A percentile compares a stretch with the other conserved stretches of the same genome.
These are phyloP conservation scores for Lepilemur septentrionalis DNA, from an alignment of 2,797 vertebrate genomes.

Conservation along the genomic window DNA sequence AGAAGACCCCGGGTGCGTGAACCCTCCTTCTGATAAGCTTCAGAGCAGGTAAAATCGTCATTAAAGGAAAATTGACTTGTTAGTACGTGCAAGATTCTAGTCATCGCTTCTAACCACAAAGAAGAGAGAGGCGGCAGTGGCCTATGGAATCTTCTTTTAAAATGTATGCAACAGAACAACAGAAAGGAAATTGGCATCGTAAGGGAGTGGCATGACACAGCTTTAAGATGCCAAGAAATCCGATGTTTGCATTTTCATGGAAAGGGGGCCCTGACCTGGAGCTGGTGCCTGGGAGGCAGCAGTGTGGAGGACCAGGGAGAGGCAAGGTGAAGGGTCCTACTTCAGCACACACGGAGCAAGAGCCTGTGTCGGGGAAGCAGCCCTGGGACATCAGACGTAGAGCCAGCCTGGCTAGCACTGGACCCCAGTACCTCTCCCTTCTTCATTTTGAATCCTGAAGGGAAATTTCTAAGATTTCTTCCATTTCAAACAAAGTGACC, in stretches of 20 bases:
- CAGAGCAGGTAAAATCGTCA: conserved; percentile 71
- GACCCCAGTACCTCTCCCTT: neutral
- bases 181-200: conserved; percentile 60
- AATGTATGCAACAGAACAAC: conserved; percentile 63
- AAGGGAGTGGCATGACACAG: neutral
- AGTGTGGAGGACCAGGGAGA: neutral
- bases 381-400: neutral
- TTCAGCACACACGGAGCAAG: neutral
- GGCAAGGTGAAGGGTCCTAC: neutral
- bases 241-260: neutral
- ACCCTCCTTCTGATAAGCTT: conserved; percentile 72
- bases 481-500: conserved; percentile 21
- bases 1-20: conserved; percentile 54
- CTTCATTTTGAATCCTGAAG: neutral
- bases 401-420: neutral
- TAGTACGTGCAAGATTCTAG: conserved; percentile 43
- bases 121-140: neutral
- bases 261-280: neutral
- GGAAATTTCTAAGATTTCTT: neutral
- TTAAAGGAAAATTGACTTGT: conserved; percentile 75
- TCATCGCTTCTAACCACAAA: conserved; percentile 57
- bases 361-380: neutral
- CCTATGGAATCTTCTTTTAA: conserved; percentile 56
- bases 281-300: neutral
- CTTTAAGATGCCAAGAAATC: neutral